Percentiles rank a stretch among this genome's conserved stretches.
Conservation (phyloP, 2,113 vertebrate species). For the Dromaius novaehollandiae region DNA sequence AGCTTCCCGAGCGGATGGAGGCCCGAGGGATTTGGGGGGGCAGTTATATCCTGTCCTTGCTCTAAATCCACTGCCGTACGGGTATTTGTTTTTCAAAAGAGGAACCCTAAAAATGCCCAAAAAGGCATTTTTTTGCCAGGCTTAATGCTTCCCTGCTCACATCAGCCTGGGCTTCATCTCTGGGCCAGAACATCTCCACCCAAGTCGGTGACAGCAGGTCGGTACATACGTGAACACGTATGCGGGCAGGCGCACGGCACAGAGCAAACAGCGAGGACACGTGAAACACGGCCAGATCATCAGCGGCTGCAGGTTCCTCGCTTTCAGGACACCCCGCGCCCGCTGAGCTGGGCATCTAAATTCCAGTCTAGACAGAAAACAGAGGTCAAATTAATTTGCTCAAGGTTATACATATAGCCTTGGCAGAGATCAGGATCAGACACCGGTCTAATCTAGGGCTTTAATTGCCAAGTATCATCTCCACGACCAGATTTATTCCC, state of each 20-base stretch:
- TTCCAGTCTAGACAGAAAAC: neutral
- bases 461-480: neutral
- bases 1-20: fast-evolving
- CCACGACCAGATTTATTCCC: neutral
- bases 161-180: neutral
- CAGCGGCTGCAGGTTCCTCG: too few species aligned
- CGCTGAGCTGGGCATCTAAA: neutral
- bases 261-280: neutral
- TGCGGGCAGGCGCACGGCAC: fast-evolving
- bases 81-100: neutral
- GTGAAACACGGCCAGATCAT: neutral
- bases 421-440: neutral
- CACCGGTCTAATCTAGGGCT: neutral
- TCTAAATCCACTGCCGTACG: neutral
- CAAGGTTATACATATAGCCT: neutral
- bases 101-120: neutral
- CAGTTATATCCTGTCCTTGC: neutral
- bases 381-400: neutral
- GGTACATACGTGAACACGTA: neutral
- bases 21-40: neutral
- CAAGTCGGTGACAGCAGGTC: neutral
- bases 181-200: neutral
- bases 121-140: neutral
- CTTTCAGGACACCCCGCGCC: too few species aligned
- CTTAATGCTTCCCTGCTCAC: neutral